Conservation (phyloP, 2,888 invertebrate genomes). For the Clepsis dumicolana region DNA sequence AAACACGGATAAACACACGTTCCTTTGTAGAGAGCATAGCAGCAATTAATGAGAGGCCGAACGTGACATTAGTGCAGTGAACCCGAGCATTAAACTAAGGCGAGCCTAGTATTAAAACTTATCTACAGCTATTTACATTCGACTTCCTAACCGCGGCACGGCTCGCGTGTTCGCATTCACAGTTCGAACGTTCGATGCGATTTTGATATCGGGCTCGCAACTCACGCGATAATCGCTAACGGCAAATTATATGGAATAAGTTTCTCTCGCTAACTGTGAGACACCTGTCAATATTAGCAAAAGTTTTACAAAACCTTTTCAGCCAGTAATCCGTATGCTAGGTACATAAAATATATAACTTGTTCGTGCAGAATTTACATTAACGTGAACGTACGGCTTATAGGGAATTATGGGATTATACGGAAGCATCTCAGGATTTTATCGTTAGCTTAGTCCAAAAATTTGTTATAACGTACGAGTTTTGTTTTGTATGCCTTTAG, state of each 20-base stretch:
- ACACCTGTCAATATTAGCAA: background rate
- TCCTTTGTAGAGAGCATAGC: conserved; percentile 69
- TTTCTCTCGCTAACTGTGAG: conserved; percentile 23
- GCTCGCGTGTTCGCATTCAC: conserved; percentile 60
- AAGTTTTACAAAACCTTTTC: background rate
- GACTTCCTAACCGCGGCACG: conserved; percentile 77
- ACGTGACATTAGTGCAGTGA: conserved; percentile 83
- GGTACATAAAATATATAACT: background rate
- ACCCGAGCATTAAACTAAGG: conserved; percentile 77
- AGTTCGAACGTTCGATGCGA: conserved; percentile 34
- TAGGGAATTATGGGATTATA: too few relatives aligned
- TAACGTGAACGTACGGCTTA: too few relatives aligned
- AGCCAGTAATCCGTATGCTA: background rate
- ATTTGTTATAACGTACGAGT: too few relatives aligned
- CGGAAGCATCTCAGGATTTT: too few relatives aligned
- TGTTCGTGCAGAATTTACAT: background rate
- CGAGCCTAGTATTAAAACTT: conserved; percentile 82
- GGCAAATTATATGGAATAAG: conserved; percentile 16
- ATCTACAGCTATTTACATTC: conserved; percentile 83
- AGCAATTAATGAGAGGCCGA: conserved; percentile 82
- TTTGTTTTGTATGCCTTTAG: too few relatives aligned
- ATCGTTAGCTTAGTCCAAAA: too few relatives aligned
- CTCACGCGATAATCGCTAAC: conserved; percentile 37
- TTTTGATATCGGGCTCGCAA: conserved; percentile 33
- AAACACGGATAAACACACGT: conserved; percentile 72